These are phyloP conservation scores for Pyrocephalus nanus DNA, from an alignment of 2,797 vertebrate genomes.

Conservation along the genomic window DNA sequence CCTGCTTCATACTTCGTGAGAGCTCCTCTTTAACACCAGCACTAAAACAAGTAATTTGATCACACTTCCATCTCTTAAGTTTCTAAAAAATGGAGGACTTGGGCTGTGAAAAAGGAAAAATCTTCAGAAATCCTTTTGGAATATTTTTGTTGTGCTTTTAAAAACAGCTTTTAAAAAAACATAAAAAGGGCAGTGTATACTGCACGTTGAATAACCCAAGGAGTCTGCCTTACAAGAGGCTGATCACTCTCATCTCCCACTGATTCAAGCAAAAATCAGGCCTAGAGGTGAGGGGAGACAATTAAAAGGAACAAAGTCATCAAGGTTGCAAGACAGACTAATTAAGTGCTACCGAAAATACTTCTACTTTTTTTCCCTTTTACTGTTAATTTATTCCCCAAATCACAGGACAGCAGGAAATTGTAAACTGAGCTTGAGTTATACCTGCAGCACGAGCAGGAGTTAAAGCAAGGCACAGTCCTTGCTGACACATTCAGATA, in stretches of 20 bases:
- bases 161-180: neutral
- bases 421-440: neutral
- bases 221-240: neutral
- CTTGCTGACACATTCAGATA: neutral
- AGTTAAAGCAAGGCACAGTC: neutral
- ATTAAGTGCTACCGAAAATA: neutral
- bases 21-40: neutral
- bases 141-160: neutral
- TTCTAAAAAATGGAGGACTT: neutral
- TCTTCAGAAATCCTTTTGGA: neutral
- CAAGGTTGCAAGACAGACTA: neutral
- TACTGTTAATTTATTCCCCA: neutral
- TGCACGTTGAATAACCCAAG: neutral
- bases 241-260: neutral
- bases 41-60: accelerated
- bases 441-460: neutral
- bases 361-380: neutral
- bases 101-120: neutral
- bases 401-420: neutral
- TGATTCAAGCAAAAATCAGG: neutral
- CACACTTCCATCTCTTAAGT: neutral
- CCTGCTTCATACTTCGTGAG: neutral
- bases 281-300: neutral
- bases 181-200: too few relatives aligned
- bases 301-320: neutral